Conservation (phyloP, 2,888 invertebrate genomes). For the Formica aserva region DNA sequence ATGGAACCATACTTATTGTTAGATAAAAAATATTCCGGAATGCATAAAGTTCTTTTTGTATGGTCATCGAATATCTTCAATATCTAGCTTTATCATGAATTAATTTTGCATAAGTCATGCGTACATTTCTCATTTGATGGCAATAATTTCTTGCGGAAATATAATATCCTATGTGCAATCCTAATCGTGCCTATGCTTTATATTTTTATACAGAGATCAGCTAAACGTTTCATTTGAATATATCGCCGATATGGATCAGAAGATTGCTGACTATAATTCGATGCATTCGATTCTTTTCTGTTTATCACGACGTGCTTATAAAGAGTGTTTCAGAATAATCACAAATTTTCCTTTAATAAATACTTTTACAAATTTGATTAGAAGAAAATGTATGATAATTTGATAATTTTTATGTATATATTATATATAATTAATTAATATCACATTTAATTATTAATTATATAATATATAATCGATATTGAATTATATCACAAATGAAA, state of each 20-base stretch:
- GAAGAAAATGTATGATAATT: too few relatives aligned
- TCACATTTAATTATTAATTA: too few relatives aligned
- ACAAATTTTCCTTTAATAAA: background rate
- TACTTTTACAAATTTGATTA: background rate
- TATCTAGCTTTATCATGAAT: background rate
- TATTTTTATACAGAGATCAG: background rate
- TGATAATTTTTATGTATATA: too few relatives aligned
- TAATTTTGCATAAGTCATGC: background rate
- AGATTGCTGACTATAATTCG: background rate
- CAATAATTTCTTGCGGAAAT: slow-evolving; percentile 9
- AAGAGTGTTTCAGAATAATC: background rate
- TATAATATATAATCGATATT: background rate
- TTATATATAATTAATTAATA: too few relatives aligned
- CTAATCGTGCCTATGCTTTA: background rate
- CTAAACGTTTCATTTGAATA: background rate
- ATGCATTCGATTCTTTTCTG: too few relatives aligned
- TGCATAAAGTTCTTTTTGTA: slow-evolving; percentile 9
- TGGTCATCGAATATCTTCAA: slow-evolving; percentile 34
- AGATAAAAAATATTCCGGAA: background rate
- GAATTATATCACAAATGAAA: background rate
- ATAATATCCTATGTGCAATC: background rate
- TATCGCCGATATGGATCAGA: background rate
- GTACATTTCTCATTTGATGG: background rate
- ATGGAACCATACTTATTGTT: background rate
- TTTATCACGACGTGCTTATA: too few relatives aligned